Evolutionary conservation across 1,140 invertebrate genomes (phyloP).

Genomic region (Lucilia sericata): DNA sequence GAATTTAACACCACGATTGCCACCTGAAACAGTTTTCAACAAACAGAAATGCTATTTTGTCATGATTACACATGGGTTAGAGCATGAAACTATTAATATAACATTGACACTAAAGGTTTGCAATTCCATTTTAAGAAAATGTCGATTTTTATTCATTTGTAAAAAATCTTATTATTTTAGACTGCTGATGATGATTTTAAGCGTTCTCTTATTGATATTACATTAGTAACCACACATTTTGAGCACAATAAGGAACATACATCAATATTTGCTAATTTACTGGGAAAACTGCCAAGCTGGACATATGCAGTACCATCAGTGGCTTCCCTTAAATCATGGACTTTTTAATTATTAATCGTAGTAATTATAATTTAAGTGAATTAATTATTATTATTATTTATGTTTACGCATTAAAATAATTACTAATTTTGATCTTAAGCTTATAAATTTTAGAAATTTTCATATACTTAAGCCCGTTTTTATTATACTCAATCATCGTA

Average conservation of each 20-base stretch:
- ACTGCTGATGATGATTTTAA: neutral
- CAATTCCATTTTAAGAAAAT: neutral
- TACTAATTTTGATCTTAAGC: too few relatives aligned
- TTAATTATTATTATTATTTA: too few relatives aligned
- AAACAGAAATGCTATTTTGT: constrained; percentile 57
- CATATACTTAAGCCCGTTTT: too few relatives aligned
- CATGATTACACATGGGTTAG: constrained; percentile 54
- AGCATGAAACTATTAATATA: constrained; percentile 50
- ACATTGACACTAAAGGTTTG: neutral
- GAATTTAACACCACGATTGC: constrained; percentile 52
- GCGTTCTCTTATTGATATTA: neutral
- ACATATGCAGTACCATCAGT: constrained; percentile 58
- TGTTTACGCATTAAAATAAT: too few relatives aligned
- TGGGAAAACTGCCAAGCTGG: constrained; percentile 63
- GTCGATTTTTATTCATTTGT: neutral
- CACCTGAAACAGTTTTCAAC: constrained; percentile 48
- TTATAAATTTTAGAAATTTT: too few relatives aligned
- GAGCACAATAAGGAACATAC: constrained; percentile 45
- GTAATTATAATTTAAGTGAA: too few relatives aligned
- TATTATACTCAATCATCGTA: too few relatives aligned
- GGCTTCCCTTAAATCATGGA: constrained; percentile 57
- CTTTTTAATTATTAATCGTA: constrained; percentile 50
- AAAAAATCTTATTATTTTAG: neutral
- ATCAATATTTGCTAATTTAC: constrained; percentile 55
- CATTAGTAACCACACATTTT: neutral